Base-by-base conservation (phyloP, 2,888 invertebrate genomes). In the Cheilosia urbana region DNA sequence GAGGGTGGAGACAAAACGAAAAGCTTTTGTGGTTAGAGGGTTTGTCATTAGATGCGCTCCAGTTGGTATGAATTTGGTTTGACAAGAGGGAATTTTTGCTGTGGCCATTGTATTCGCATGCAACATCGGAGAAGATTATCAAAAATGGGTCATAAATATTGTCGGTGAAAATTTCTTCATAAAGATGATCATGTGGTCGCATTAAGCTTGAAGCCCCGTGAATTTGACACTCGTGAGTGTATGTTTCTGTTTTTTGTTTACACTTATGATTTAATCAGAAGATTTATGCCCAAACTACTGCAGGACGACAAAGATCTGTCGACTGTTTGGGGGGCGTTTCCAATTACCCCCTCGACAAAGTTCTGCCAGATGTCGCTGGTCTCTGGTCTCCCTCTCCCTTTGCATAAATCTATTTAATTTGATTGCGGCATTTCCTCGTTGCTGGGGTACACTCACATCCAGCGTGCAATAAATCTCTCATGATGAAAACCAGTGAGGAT, bases 401-500 rank as follows among this genome's bases (percentile, higher is more conserved):
- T 58, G 58, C 49, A 82, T 71, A 62, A 77, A 82, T 82, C 60
- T 81, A 63, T 75, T 62, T 63, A 60, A 66, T 40, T 72, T 62
- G 65, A 68, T 58, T 62, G 66, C 60, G 77, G 77, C 62, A 55
- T 77, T 83, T 77, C 49, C 51, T 75, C 42, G 30, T 71, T 4
- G 53, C 42, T 34, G 45, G 27, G 17, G 47, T 63, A 55, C 17
- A 37, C 51, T 24, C 30, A 19, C 66, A 55, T 47, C 34, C 60
- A 62, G 45, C 15, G 40, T 42, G 57, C 51, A 68, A 83, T 83
- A 83, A 78, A 83, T 83, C 78, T 63, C 57, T 45, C 62, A 73
- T 73, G 72, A 24, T 73, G 78, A 83, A 73, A 73, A 57, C 72
- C 55, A 71, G 51, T 45, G 60, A 73, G 63, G 83, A 83, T 73